Evolutionary conservation across 1,140 invertebrate species (phyloP), one percentile per base, ranked within the genome.

Genomic region (Trichonephila clavata): DNA sequence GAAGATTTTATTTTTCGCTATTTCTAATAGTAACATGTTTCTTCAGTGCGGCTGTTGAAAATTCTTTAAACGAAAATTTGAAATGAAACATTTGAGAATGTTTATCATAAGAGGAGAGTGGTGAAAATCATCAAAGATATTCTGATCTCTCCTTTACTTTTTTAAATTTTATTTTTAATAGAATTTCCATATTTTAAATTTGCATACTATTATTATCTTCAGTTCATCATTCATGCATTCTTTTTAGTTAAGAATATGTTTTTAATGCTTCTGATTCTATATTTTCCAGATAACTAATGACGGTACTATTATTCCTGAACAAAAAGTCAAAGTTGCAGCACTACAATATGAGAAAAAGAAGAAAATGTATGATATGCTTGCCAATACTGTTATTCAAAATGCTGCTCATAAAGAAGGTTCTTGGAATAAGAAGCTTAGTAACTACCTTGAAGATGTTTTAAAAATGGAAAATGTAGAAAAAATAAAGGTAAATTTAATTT

Each of bases 401-500:
- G 86, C 92, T 50, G 71, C 83, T 80, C 86, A 89, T 24, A 83
- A 89, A 83, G 71, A 89, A 57, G n/a, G 86, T 14, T 81, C 71
- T 81, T 83, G 92, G 71, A 83, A 89, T 81, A 89, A 88, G 43
- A 89, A 93, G 32, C 57, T 93, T 32, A 57, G 43, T 71, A 88
- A 93, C 57, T 89, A 89, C 65, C 57, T 93, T 60, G 92, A 93
- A 24, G 86, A 88, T 50, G 83, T 93, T 10, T 89, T 50, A 60
- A 93, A 89, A 57, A 93, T 93, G 86, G 86, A 88, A 83, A 65
- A 39, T 57, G 92, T 93, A 21, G 86, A 93, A 18, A 89, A 63
- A 88, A 65, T 68, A 27, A 88, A 83, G 57, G 92, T 89, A 88
- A 57, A 27, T n/a, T 77, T 50, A 24, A 89, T 24, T 89, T 90